Evolutionary conservation across 2,113 vertebrate genomes (phyloP).

Genomic region (Zosterops lateralis): DNA sequence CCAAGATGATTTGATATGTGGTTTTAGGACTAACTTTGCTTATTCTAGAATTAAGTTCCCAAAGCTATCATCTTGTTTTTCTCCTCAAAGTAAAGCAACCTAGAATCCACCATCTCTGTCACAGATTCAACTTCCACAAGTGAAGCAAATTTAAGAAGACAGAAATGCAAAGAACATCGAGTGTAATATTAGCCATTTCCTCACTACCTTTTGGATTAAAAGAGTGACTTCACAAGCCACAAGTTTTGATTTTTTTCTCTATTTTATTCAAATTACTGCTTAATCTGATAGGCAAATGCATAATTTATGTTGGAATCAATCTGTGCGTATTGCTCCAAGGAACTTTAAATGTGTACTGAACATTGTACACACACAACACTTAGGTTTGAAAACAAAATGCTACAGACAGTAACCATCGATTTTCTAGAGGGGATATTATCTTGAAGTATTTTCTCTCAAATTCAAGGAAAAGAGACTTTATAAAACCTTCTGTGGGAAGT

Average conservation of each 20-base stretch:
- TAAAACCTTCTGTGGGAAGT: background rate
- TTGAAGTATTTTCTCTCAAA: background rate
- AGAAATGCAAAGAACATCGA: background rate
- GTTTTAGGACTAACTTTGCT: background rate
- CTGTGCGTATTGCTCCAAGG: background rate
- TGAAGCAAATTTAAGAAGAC: background rate
- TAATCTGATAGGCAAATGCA: background rate
- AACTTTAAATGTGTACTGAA: background rate
- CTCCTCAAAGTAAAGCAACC: background rate
- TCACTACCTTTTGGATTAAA: background rate
- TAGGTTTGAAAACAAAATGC: background rate
- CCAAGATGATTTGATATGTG: background rate
- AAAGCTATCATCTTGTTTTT: background rate
- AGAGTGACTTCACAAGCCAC: accelerated
- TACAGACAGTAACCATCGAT: background rate
- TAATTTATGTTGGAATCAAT: background rate
- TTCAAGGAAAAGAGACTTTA: background rate
- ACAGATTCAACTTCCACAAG: background rate
- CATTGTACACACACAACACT: background rate
- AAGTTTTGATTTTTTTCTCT: background rate
- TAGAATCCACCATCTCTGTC: background rate
- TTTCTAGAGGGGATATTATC: background rate
- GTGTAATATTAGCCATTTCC: background rate
- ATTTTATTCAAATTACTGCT: background rate
- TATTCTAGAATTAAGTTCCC: background rate